Evolutionary conservation across 2,797 vertebrate species (phyloP).

Genomic region (Gastrophryne carolinensis): DNA sequence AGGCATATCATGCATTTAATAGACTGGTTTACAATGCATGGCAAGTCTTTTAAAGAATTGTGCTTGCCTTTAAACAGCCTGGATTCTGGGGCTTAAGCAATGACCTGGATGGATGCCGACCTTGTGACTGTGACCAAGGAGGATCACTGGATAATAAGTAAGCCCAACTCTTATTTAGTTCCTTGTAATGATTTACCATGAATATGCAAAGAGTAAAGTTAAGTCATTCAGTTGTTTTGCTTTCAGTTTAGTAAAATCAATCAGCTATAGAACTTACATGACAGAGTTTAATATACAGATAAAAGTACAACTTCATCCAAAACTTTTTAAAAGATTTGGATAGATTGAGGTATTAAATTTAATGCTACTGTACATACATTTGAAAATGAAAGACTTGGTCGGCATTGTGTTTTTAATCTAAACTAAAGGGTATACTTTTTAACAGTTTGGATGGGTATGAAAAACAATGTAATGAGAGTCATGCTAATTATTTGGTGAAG

Average conservation of each 20-base stretch:
- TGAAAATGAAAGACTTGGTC: too few species aligned
- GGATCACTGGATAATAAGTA: conserved; percentile 89
- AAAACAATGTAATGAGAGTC: too few species aligned
- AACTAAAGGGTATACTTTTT: too few species aligned
- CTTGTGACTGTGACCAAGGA: conserved; percentile 90
- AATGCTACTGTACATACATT: too few species aligned
- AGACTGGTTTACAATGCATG: neutral
- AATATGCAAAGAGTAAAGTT: neutral
- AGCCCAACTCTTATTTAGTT: conserved; percentile 56
- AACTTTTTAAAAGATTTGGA: too few species aligned
- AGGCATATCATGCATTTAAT: too few species aligned
- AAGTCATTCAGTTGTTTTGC: neutral
- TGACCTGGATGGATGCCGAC: conserved; percentile 90
- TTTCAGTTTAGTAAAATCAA: neutral
- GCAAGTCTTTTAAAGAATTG: neutral
- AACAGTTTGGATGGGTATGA: too few species aligned
- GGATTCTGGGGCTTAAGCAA: conserved; percentile 97
- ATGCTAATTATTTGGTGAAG: too few species aligned
- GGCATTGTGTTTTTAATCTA: too few species aligned
- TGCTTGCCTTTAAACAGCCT: conserved; percentile 67
- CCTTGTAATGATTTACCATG: neutral
- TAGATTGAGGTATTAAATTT: too few species aligned
- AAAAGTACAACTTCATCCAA: too few species aligned
- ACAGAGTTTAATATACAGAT: too few species aligned
- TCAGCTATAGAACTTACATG: neutral